Percentiles rank a stretch among this genome's conserved stretches.
Conservation (phyloP, 2,113 vertebrate species). For the Cariama cristata region DNA sequence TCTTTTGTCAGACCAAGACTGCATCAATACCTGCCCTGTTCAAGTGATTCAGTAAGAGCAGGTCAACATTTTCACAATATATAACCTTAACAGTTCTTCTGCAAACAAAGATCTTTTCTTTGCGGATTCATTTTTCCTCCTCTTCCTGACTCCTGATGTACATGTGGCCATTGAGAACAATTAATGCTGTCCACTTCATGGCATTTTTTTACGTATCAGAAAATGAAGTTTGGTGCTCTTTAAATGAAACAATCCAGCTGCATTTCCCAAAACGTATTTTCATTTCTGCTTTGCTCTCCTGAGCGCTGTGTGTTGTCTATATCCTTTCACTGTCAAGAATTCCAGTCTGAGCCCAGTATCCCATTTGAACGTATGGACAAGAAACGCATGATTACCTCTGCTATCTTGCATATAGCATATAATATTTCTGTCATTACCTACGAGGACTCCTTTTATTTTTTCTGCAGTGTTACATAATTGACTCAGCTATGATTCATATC, state of each 20-base stretch:
- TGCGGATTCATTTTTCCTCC: not conserved
- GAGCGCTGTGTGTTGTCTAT: not conserved
- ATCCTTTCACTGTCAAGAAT: not conserved
- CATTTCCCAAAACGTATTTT: not conserved
- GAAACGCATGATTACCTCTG: not conserved
- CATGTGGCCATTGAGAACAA: not conserved
- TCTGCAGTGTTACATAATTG: conserved; percentile 22
- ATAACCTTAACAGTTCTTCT: not conserved
- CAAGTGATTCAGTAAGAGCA: not conserved
- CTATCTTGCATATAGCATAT: not conserved
- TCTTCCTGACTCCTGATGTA: not conserved
- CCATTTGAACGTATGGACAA: not conserved
- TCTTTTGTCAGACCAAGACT: not conserved
- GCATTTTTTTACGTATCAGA: not conserved
- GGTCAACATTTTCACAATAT: not conserved
- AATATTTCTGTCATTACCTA: not conserved
- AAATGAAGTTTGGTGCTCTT: not conserved
- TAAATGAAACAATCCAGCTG: not conserved
- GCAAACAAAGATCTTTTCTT: not conserved
- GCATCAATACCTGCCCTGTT: not conserved
- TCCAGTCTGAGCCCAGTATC: not conserved
- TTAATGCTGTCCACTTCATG: not conserved
- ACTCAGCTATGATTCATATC: conserved; percentile 33
- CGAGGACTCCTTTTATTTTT: not conserved
- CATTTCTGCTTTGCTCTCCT: not conserved